Conservation (phyloP, 2,113 vertebrate species). For the Platichthys stellatus region DNA sequence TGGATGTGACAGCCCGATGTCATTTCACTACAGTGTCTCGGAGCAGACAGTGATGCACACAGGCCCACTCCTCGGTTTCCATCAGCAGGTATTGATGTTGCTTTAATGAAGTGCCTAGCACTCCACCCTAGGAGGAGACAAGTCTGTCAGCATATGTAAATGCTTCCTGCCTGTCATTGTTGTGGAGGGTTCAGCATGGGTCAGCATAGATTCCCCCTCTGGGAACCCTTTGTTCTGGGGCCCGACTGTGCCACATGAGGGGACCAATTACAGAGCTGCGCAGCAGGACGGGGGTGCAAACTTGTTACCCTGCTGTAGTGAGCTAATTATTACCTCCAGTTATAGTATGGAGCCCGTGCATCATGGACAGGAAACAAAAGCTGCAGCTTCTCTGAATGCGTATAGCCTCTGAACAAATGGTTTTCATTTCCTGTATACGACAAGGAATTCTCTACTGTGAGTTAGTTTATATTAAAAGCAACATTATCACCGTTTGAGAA, state of each 20-base stretch:
- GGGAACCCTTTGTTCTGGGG: conserved; percentile 83
- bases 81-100: conserved; percentile 82
- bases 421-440: conserved; percentile 1
- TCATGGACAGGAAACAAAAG: conserved; percentile 47
- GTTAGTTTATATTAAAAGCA: conserved; percentile 33
- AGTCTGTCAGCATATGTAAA: conserved; percentile 83
- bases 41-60: conserved; percentile 71
- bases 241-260: conserved; percentile 83
- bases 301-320: conserved; percentile 79
- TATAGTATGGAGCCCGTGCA: conserved; percentile 8
- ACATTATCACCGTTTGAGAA: conserved; percentile 53
- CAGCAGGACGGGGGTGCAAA: conserved; percentile 81
- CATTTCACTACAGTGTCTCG: conserved; percentile 61
- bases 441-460: conserved; percentile 7
- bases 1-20: conserved; percentile 74
- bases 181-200: conserved; percentile 78
- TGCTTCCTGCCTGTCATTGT: conserved; percentile 82
- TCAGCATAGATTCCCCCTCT: conserved; percentile 79
- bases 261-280: conserved; percentile 80
- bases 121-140: conserved; percentile 75
- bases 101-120: conserved; percentile 82
- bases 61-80: conserved; percentile 73
- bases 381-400: not conserved
- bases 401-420: conserved; percentile 2
- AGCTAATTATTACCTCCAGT: conserved; percentile 83